Evolutionary conservation across 2,888 invertebrate genomes (phyloP), one percentile per base, ranked within the genome.

Genomic region (Linnaemya vulpina): DNA sequence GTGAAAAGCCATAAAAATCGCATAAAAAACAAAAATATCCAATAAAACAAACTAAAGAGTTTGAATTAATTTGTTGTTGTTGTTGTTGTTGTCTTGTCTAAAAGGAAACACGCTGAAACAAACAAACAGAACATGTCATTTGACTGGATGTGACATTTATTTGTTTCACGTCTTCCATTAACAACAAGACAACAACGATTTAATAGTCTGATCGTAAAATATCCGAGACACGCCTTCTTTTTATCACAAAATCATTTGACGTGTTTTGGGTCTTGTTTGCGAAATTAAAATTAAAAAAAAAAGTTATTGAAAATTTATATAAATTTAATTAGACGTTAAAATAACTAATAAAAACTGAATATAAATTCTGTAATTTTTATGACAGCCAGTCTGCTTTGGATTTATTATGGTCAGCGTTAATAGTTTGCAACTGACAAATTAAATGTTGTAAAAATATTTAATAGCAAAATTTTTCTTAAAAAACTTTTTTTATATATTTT

Each of bases 31-130:
- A n/a, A n/a, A 65, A 67, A 11, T 17, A 22, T 35, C 38, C n/a
- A 22, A 38, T 38, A 55, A 51, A 30, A 71, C 11, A 70, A 40
- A 53, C n/a, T 38, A 65, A 63, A 75, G 53, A 53, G 75, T 65
- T 65, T 25, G 63, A 51, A 75, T 67, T 76, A 46, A 30, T 3
- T 30, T 30, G 2, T 30, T 30, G 2, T 30, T 30, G 5, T 30
- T 30, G 2, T 30, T 30, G 65, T 76, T 38, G 25, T 46, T 13
- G 49, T 55, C 7, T 63, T 53, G 53, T 35, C 35, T 51, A 17
- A 20, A 55, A 43, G 8, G 43, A 46, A 67, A 49, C 22, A 65
- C 43, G 17, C 30, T 5, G 0, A 35, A 13, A 20, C 1, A 20
- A 17, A 51, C 49, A 55, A 55, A 58, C 11, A 67, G 35, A 20